These are phyloP conservation scores for Nebria ingens DNA, from an alignment of 1,140 invertebrate genomes.

Conservation along the genomic window DNA sequence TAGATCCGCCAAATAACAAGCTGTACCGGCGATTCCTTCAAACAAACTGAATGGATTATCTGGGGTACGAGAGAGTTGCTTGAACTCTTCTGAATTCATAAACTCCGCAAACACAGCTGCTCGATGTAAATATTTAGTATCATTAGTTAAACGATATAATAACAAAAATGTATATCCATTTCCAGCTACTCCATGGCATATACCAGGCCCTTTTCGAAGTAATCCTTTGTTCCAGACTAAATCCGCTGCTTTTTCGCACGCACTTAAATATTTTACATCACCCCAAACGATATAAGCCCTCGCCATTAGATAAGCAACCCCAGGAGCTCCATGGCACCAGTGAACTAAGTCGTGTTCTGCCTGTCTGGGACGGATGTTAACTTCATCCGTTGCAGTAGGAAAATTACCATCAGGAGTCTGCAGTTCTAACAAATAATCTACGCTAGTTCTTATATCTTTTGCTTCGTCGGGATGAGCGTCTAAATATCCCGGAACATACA, in stretches of 20 bases:
- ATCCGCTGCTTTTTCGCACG: slow-evolving; percentile 58
- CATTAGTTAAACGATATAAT: slow-evolving; percentile 62
- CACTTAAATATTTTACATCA: slow-evolving; percentile 60
- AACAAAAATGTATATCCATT: slow-evolving; percentile 77
- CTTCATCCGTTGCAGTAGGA: slow-evolving; percentile 63
- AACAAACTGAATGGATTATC: slow-evolving; percentile 75
- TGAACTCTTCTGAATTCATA: slow-evolving; percentile 55
- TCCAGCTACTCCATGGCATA: slow-evolving; percentile 79
- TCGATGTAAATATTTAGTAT: slow-evolving; percentile 59
- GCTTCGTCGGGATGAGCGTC: slow-evolving; percentile 40
- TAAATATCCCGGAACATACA: slow-evolving; percentile 55
- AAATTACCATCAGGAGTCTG: slow-evolving; percentile 66
- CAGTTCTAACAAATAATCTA: slow-evolving; percentile 47
- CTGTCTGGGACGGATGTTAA: slow-evolving; percentile 35
- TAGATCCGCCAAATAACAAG: slow-evolving; percentile 71
- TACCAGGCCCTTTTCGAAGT: slow-evolving; percentile 68
- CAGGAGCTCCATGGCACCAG: slow-evolving; percentile 83
- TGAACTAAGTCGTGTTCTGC: slow-evolving; percentile 59
- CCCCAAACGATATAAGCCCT: slow-evolving; percentile 67
- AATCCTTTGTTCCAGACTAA: slow-evolving; percentile 71
- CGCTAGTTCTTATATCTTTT: slow-evolving; percentile 40
- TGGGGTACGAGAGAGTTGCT: slow-evolving; percentile 56
- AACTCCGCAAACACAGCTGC: slow-evolving; percentile 71
- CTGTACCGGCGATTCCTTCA: slow-evolving; percentile 77
- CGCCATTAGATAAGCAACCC: slow-evolving; percentile 68